Conservation (phyloP, 2,888 invertebrate species). For the Blera fallax region DNA sequence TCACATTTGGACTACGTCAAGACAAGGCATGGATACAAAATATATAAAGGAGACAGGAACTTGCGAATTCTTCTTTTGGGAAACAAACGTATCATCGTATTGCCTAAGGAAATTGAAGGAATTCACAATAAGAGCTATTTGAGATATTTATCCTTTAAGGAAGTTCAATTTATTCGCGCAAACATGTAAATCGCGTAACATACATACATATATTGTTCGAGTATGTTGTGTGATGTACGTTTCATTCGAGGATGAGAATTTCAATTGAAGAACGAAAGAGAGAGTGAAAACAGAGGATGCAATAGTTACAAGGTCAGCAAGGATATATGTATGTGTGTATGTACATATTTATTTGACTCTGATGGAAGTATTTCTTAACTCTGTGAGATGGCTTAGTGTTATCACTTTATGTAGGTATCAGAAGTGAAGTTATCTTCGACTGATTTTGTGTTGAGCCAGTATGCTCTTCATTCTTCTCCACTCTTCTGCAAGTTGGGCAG, state of each 20-base stretch:
- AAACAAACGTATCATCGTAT: constrained; percentile 8
- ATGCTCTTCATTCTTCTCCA: no score
- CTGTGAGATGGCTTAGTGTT: no score
- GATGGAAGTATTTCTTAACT: no score
- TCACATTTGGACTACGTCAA: background rate
- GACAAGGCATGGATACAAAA: background rate
- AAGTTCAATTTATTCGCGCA: constrained; percentile 12
- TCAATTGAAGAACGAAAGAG: background rate
- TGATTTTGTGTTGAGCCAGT: no score
- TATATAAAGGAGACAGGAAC: background rate
- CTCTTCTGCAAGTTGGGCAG: no score
- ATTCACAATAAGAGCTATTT: constrained; percentile 16
- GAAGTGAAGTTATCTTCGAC: no score
- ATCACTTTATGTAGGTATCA: no score
- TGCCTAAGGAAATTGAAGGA: constrained; percentile 1
- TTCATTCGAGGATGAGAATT: background rate
- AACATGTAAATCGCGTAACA: background rate
- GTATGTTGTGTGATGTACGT: background rate
- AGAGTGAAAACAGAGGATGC: background rate
- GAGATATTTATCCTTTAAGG: constrained; percentile 18
- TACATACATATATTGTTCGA: background rate
- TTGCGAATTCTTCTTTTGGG: background rate
- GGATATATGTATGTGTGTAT: background rate
- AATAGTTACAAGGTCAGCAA: background rate
- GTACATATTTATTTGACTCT: background rate